These are phyloP conservation scores for Gastrophryne carolinensis DNA, from an alignment of 2,797 vertebrate genomes.

Conservation along the genomic window DNA sequence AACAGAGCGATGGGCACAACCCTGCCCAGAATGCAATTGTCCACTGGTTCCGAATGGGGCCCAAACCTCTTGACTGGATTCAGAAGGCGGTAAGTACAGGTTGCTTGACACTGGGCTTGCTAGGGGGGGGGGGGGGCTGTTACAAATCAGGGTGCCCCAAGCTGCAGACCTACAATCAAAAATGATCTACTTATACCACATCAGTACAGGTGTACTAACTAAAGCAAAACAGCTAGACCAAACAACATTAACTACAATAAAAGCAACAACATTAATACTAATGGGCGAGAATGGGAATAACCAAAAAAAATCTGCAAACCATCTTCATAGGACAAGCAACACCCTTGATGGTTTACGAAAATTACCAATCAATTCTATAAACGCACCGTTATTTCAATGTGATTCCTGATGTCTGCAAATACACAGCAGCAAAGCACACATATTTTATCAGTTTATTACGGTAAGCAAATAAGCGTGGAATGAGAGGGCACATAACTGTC, in stretches of 20 bases:
- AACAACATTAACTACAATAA: background rate
- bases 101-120: too few species aligned
- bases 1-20: too few species aligned
- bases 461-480: conserved; percentile 82
- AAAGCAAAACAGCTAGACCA: too few species aligned
- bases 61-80: too few species aligned
- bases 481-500: conserved; percentile 80
- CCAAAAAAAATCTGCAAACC: conserved; percentile 57
- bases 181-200: too few species aligned
- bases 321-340: conserved; percentile 72
- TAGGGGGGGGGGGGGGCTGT: too few species aligned
- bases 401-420: conserved; percentile 77
- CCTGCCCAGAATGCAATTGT: too few species aligned
- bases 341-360: conserved; percentile 77
- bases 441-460: conserved; percentile 88
- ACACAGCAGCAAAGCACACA: conserved; percentile 79
- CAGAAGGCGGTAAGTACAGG: too few species aligned
- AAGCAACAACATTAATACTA: background rate
- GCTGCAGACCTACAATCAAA: too few species aligned
- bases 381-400: conserved; percentile 81
- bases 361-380: conserved; percentile 82
- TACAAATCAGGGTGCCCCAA: too few species aligned
- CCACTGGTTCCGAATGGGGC: too few species aligned
- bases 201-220: too few species aligned
- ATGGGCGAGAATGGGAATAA: background rate